Evolutionary conservation across 1,140 invertebrate species (phyloP), one percentile per base, ranked within the genome.

Genomic region (Cryptotermes secundus): DNA sequence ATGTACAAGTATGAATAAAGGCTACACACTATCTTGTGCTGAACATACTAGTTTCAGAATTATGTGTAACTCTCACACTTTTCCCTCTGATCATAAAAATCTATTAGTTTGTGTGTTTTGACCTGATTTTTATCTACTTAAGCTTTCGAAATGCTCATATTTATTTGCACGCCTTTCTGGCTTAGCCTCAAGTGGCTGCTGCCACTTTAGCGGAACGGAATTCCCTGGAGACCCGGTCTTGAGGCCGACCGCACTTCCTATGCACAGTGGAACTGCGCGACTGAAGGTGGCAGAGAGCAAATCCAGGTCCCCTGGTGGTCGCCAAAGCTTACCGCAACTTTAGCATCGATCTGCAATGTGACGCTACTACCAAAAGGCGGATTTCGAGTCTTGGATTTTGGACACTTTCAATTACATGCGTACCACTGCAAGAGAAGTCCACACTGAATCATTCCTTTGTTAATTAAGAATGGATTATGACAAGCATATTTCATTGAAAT

Each of bases 391-490:
- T n/a, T 26, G 59, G 59, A 72, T 72, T 72, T 72, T 26, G n/a
- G 59, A 72, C 26, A 72, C 10, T 31, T 72, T 72, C 59, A 72
- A 72, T 72, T 72, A 72, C 31, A 72, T 26, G 14, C 6, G n/a
- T 31, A 31, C 59, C 59, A n/a, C n/a, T 31, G 59, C 16, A 72
- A 72, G 26, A 16, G 6, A 72, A 31, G 26, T 9, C 26, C 31
- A n/a, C 59, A n/a, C n/a, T 31, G 10, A 26, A 31, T 72, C 59
- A 31, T 72, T 31, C 16, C 26, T n/a, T 26, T 31, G 6, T 72
- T 72, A 72, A 72, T 72, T 72, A 72, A 72, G 59, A 72, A 72
- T 72, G n/a, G 59, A 16, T 72, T 72, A 72, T 72, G 26, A 72
- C 59, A 72, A 72, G 10, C 31, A 31, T 3, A 72, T 26, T 72